Evolutionary conservation across 2,888 invertebrate genomes (phyloP), one percentile per base, ranked within the genome.

Genomic region (Spisula solida): DNA sequence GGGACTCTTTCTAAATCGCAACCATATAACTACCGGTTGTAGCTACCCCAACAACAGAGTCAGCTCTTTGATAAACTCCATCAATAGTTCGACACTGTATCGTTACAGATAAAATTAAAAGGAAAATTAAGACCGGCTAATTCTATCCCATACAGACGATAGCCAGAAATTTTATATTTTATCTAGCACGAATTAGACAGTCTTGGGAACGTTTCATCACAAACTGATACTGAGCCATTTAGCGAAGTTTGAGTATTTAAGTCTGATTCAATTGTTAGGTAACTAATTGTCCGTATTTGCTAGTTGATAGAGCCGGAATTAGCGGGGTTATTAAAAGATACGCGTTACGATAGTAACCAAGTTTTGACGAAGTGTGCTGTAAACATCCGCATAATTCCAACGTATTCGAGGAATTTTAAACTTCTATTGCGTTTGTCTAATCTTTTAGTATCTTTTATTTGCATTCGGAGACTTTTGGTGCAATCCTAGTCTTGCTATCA

Each of bases 301-400:
- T 56, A 20, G 31, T 25, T 85, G 79, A 85, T 85, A 79, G 16
- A 5, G 41, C 0, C 20, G 34, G 70, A 25, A 86, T 86, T 86
- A 81, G 41, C 75, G 29, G 82, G 86, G 82, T 82, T 86, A 81
- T 86, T 86, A 86, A 81, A 82, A 31, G 86, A 82, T 86, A 75
- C 55, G 34, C 34, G 82, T 81, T 29, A 14, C 82, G 70, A 81
- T 86, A 56, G 82, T 82, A 82, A 82, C 86, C 41, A 66, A 48
- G 82, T 31, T 86, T 75, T 81, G 16, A 75, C 31, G 31, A 1
- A 31, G 31, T 75, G 31, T 31, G 5, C 31, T 0, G 18, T 75
- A 31, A 75, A 0, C 60, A 66, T 1, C n/a, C 60, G 25, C 25
- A 66, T 66, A 25, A 2, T 66, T 66, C 60, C 6, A 25, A 66